Conservation (phyloP, 2,888 invertebrate genomes). For the Allolobophora icterica region DNA sequence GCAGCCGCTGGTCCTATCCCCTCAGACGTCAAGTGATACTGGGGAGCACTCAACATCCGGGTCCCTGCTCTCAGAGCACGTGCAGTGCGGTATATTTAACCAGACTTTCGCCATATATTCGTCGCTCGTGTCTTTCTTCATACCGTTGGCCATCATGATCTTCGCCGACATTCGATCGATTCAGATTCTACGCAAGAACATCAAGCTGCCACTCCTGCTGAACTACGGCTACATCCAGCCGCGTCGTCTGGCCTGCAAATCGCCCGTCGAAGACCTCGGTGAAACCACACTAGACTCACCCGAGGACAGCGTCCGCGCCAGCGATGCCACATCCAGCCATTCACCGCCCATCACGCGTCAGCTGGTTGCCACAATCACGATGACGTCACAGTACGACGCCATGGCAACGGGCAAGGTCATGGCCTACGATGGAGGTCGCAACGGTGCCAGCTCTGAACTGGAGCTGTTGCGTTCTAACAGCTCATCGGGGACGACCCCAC, state of each 20-base stretch:
- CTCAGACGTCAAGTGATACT: too few species aligned
- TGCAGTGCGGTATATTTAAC: conserved; percentile 49
- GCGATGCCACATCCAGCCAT: neutral
- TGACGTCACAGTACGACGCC: conserved; percentile 15
- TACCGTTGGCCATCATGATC: conserved; percentile 48
- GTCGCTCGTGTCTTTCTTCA: conserved; percentile 50
- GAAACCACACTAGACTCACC: neutral
- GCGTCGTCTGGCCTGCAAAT: neutral
- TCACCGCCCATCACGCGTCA: neutral
- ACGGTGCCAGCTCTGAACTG: neutral
- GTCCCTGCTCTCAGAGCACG: neutral
- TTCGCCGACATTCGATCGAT: conserved; percentile 48
- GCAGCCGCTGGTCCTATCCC: neutral
- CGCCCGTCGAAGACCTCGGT: neutral
- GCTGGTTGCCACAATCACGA: neutral
- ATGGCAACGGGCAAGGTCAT: conserved; percentile 4
- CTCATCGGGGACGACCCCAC: neutral
- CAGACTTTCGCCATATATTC: conserved; percentile 48
- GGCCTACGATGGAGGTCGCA: neutral
- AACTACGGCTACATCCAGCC: conserved; percentile 9
- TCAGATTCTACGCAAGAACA: conserved; percentile 39
- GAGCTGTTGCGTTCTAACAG: neutral
- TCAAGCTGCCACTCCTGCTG: conserved; percentile 26
- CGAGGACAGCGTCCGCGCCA: neutral
- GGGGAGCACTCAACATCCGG: neutral